Percentiles rank a stretch among this genome's conserved stretches.
phyloP scores from a whole-genome alignment of 2,888 invertebrate genomes.

The Adelognathus sp. region DNA sequence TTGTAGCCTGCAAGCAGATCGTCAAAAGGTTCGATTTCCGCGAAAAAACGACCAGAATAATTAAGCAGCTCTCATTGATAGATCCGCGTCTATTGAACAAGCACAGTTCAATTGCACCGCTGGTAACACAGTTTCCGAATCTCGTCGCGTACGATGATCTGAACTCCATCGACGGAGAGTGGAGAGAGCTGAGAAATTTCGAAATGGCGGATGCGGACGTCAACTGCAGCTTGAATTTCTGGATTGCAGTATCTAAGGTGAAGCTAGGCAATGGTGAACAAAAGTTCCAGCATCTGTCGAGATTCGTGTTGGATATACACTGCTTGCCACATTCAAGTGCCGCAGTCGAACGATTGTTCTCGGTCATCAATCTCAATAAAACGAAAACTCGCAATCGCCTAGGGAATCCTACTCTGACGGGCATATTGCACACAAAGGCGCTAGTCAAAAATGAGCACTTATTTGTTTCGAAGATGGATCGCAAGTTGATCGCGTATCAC shows the following conservation, averaged over 20 bases:
- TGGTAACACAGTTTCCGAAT: slow-evolving; percentile 21
- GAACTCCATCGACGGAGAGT: slow-evolving; percentile 23
- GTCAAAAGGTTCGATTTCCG: slow-evolving; percentile 23
- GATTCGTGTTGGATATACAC: neutral
- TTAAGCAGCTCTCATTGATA: slow-evolving; percentile 18
- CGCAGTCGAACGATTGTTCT: neutral
- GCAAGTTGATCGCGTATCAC: neutral
- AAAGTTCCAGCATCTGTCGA: slow-evolving; percentile 3
- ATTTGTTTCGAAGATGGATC: neutral
- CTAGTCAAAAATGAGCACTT: neutral
- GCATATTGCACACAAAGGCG: slow-evolving; percentile 10
- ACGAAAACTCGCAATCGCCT: slow-evolving; percentile 9
- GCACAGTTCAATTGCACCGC: slow-evolving; percentile 17
- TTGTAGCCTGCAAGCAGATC: slow-evolving; percentile 25
- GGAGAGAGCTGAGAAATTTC: slow-evolving; percentile 18
- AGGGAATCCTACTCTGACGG: neutral
- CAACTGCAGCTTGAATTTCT: neutral
- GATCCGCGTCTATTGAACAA: neutral
- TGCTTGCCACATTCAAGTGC: slow-evolving; percentile 13
- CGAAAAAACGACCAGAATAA: slow-evolving; percentile 11
- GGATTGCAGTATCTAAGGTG: slow-evolving; percentile 4
- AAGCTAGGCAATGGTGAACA: neutral
- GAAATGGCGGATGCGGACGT: neutral
- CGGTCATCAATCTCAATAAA: neutral
- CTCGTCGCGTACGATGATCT: neutral